phyloP scores from a whole-genome alignment of 2,888 invertebrate species.

The Nipponacmea schrenckii region DNA sequence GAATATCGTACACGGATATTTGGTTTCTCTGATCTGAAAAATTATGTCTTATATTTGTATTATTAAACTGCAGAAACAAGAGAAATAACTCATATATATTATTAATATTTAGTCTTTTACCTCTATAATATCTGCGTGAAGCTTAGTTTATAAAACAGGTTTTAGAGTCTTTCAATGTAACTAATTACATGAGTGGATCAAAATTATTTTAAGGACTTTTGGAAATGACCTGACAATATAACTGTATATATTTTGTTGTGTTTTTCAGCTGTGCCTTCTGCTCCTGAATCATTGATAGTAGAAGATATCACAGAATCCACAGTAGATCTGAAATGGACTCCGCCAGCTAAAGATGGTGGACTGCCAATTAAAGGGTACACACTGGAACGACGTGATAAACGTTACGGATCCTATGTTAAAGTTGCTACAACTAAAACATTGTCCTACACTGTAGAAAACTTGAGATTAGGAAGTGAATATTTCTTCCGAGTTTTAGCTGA shows the following conservation, averaged over 20 bases:
- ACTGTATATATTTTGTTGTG: not conserved
- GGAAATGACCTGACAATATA: no score
- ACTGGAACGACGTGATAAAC: slow-evolving; percentile 58
- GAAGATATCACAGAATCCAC: slow-evolving; percentile 50
- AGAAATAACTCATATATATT: no score
- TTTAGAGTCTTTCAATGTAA: no score
- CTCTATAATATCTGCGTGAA: no score
- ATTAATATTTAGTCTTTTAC: no score
- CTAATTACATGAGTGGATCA: no score
- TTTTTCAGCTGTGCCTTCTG: slow-evolving; percentile 41
- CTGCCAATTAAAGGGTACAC: slow-evolving; percentile 55
- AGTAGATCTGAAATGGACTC: slow-evolving; percentile 61
- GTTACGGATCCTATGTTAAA: slow-evolving; percentile 53
- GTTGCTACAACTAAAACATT: slow-evolving; percentile 52
- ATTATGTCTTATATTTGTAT: no score
- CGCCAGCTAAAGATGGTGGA: slow-evolving; percentile 66
- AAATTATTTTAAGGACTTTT: no score
- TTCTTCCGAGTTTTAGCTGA: slow-evolving; percentile 64
- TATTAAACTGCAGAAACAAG: no score
- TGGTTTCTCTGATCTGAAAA: no score
- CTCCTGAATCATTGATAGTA: slow-evolving; percentile 46
- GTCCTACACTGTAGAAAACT: slow-evolving; percentile 46
- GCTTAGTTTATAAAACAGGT: no score
- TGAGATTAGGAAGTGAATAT: slow-evolving; percentile 61
- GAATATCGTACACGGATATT: slow-evolving; percentile 19